These are phyloP conservation scores for Steatocranus sp. DNA, from an alignment of 2,797 vertebrate species.

Conservation along the genomic window DNA sequence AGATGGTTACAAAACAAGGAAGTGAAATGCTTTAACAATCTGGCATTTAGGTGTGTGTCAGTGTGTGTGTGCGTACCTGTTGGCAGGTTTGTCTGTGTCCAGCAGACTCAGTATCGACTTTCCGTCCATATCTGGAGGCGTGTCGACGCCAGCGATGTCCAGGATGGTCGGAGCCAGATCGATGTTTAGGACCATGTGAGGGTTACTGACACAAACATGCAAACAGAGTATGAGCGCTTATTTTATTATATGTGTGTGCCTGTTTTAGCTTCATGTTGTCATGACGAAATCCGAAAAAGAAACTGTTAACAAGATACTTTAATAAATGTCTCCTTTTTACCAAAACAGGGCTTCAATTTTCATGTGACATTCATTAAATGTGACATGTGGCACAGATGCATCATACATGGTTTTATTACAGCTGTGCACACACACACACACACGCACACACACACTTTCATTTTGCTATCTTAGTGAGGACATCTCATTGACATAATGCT, in stretches of 20 bases:
- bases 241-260: rapidly evolving
- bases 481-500: neutral
- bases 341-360: neutral
- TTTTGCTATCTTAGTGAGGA: neutral
- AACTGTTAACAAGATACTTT: neutral
- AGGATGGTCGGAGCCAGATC: conserved; percentile 94
- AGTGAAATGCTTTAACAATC: neutral
- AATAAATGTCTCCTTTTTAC: rapidly evolving
- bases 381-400: neutral
- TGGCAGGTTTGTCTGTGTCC: conserved; percentile 84
- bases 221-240: neutral
- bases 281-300: neutral
- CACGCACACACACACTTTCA: rapidly evolving
- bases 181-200: conserved; percentile 94
- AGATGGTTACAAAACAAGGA: neutral
- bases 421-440: neutral
- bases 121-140: conserved; percentile 93
- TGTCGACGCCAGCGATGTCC: conserved; percentile 92
- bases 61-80: conserved; percentile 75
- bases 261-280: neutral
- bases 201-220: conserved; percentile 76
- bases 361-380: neutral
- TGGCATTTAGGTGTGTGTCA: neutral
- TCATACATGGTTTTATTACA: neutral
- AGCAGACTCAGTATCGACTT: conserved; percentile 89